Base-by-base conservation (phyloP, 2,113 vertebrate species). In the Caranx ignobilis region DNA sequence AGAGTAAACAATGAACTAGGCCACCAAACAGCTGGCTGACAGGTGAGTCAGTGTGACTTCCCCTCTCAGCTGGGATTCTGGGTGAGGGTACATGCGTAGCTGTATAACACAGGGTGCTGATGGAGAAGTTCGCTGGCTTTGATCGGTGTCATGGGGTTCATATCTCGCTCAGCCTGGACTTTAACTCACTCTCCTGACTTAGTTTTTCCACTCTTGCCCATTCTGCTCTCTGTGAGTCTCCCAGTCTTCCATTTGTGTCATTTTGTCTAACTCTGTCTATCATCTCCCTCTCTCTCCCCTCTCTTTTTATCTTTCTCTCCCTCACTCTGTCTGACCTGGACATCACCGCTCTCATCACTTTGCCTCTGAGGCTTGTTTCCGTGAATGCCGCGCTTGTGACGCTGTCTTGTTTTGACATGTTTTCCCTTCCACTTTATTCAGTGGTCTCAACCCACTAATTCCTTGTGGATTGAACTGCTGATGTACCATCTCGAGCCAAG, bases 321-420 rank as follows among this genome's bases (percentile, higher is more conserved):
- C 21, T 77, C 60, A 10, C 45, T 67, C 35, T 39, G 62, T 39
- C 45, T 82, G 84, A 82, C 72, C 79, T 63, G 66, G 32, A 66
- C 70, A 39, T 76, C 77, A 59, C 59, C 47, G 56, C 89, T 70
- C 59, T 73, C 77, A 75, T 83, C 80, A 15, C 76, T 70, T 50
- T 77, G 69, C 75, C 80, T 87, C 82, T 37, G 31, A 79, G 77
- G 79, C 57, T 84, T 79, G 34, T 83, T 81, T 75, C 59, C 8
- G 2, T 77, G 72, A 77, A 80, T 21, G 77, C 74, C 66, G 56
- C 31, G 15, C 54, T 87, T 48, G 68, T 85, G 84, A 89, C 26
- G 61, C 56, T 65, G 71, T 47, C 71, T 41, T 74, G 83, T 89
- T 89, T 60, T 71, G 82, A 91, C 88, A 88, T 79, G 80, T 81